Percentiles rank a stretch among this genome's conserved stretches.
Conservation (phyloP, 2,797 vertebrate genomes). For the Gadopsis marmoratus region DNA sequence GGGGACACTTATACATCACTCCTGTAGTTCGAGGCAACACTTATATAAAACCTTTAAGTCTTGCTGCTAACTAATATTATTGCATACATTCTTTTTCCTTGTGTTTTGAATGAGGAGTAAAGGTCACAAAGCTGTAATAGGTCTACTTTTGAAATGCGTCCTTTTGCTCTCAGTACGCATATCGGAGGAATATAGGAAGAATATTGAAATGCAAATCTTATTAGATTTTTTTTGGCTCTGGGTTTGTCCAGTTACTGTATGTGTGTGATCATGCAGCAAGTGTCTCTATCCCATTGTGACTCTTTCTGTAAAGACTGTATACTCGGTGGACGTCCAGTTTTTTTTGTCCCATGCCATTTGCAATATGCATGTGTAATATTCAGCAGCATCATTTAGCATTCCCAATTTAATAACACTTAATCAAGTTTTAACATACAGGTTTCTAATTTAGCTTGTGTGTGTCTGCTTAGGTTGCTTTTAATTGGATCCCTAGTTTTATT, state of each 20-base stretch:
- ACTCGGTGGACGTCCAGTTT: neutral
- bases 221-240: no score
- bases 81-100: neutral
- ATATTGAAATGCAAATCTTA: neutral
- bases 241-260: neutral
- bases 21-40: constrained; percentile 25
- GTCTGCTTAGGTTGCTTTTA: neutral
- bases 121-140: neutral
- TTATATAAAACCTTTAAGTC: constrained; percentile 34
- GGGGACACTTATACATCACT: neutral
- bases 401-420: neutral
- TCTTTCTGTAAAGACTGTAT: neutral
- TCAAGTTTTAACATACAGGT: neutral
- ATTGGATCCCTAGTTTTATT: neutral
- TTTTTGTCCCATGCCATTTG: no score
- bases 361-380: neutral
- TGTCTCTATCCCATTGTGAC: neutral
- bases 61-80: constrained; percentile 43
- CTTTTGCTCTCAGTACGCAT: neutral
- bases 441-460: neutral
- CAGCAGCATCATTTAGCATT: neutral
- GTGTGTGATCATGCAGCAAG: neutral
- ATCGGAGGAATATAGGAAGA: neutral
- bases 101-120: neutral
- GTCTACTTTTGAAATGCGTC: neutral